These are phyloP conservation scores for Wiebesia pumilae DNA, from an alignment of 1,140 invertebrate genomes.

Conservation along the genomic window DNA sequence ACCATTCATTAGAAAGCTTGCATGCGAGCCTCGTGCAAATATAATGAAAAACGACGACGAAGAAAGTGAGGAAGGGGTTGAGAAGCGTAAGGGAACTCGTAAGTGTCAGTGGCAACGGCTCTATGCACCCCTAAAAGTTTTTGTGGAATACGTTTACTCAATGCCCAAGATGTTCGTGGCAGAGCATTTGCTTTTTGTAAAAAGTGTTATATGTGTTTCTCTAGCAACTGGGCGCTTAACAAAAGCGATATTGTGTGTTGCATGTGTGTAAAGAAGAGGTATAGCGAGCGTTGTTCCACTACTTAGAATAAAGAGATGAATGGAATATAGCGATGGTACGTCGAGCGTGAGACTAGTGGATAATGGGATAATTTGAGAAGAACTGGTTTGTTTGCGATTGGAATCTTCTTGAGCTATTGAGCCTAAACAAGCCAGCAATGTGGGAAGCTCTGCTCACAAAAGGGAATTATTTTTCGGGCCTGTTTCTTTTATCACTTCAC, in stretches of 20 bases:
- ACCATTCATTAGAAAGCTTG: neutral
- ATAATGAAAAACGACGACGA: neutral
- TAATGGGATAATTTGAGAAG: slow-evolving; percentile 30
- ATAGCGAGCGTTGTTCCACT: neutral
- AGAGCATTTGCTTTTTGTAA: slow-evolving; percentile 3
- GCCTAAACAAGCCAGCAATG: neutral
- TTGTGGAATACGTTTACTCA: neutral
- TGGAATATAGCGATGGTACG: neutral
- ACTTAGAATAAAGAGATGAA: slow-evolving; percentile 25
- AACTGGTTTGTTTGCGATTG: slow-evolving; percentile 36
- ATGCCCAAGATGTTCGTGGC: neutral
- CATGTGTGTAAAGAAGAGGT: neutral
- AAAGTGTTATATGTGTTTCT: neutral
- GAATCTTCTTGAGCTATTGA: slow-evolving; percentile 20
- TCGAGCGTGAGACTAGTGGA: slow-evolving; percentile 36
- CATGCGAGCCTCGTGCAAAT: neutral
- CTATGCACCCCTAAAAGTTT: neutral
- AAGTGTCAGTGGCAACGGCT: neutral
- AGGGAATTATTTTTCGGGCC: slow-evolving; percentile 20
- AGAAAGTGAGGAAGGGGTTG: neutral
- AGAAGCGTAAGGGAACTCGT: neutral
- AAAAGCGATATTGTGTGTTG: slow-evolving; percentile 18
- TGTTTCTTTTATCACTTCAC: neutral
- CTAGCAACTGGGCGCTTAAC: neutral
- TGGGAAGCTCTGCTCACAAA: neutral